phyloP scores from a whole-genome alignment of 2,113 vertebrate genomes.

The Danionella cerebrum region DNA sequence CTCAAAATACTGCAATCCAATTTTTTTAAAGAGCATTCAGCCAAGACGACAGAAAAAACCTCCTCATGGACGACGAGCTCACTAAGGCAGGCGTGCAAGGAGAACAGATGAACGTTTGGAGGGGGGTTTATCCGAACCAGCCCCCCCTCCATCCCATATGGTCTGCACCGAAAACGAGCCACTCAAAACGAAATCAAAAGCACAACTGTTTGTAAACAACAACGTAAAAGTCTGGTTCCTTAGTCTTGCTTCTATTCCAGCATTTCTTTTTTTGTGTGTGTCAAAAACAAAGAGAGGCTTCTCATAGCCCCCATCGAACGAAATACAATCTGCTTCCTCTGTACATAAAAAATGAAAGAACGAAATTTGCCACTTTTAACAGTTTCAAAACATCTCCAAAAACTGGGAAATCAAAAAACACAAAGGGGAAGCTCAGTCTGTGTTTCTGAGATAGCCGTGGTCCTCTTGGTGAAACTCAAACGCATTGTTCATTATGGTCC shows the following conservation, averaged over 20 bases:
- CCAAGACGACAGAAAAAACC: constrained; percentile 50
- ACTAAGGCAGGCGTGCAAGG: constrained; percentile 64
- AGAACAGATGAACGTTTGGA: constrained; percentile 37
- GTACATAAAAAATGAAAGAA: constrained; percentile 70
- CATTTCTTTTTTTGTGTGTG: constrained; percentile 43
- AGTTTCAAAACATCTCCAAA: constrained; percentile 3
- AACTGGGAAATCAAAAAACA: constrained; percentile 62
- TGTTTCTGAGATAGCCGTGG: constrained; percentile 41
- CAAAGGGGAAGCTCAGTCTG: constrained; percentile 43
- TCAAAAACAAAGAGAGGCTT: constrained; percentile 52
- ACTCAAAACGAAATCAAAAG: constrained; percentile 52
- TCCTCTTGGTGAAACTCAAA: constrained; percentile 44
- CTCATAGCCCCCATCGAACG: constrained; percentile 57
- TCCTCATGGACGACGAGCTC: constrained; percentile 56
- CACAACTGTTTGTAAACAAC: constrained; percentile 72
- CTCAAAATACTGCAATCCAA: constrained; percentile 59
- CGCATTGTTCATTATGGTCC: constrained; percentile 72
- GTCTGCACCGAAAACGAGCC: constrained; percentile 41
- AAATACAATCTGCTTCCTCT: constrained; percentile 56
- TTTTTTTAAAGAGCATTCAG: constrained; percentile 36
- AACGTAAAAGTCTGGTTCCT: constrained; percentile 52
- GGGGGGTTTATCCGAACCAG: constrained; percentile 27
- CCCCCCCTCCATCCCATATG: constrained; percentile 29
- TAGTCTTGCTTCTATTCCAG: constrained; percentile 38
- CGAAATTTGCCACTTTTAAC: constrained; percentile 12